Percentiles rank a stretch among this genome's conserved stretches.
Conservation (phyloP, 2,888 invertebrate genomes). For the Caenorhabditis angaria region DNA sequence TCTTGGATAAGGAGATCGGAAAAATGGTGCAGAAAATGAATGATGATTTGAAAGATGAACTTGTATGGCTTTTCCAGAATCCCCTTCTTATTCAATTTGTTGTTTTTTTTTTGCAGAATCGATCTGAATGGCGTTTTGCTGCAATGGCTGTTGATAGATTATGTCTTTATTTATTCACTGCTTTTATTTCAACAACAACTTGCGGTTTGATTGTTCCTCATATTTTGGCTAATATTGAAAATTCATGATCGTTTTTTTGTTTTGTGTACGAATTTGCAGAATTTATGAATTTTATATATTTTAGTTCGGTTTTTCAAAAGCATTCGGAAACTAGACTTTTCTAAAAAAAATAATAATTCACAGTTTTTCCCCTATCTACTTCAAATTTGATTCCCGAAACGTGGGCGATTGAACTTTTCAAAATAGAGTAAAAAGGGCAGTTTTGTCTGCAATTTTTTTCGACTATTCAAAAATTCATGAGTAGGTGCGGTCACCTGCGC, state of each 20-base stretch:
- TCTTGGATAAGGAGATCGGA: constrained; percentile 38
- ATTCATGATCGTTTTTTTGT: too few relatives aligned
- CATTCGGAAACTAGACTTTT: too few relatives aligned
- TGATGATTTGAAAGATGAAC: constrained; percentile 46
- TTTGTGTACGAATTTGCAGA: too few relatives aligned
- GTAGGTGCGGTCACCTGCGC: not conserved
- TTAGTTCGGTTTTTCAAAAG: too few relatives aligned
- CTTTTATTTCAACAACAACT: constrained; percentile 65
- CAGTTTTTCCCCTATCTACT: too few relatives aligned
- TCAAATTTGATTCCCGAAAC: too few relatives aligned
- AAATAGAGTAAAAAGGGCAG: too few relatives aligned
- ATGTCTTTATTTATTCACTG: constrained; percentile 69
- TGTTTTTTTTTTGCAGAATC: constrained; percentile 22
- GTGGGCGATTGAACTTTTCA: too few relatives aligned
- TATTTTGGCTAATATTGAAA: constrained; percentile 57
- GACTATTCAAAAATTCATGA: constrained; percentile 1
- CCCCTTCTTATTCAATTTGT: not conserved
- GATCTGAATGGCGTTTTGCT: constrained; percentile 59
- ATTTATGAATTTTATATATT: too few relatives aligned
- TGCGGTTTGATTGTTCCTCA: constrained; percentile 70
- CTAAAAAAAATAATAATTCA: too few relatives aligned
- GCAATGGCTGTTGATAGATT: constrained; percentile 71
- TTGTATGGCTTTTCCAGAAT: constrained; percentile 21
- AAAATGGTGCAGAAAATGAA: constrained; percentile 46
- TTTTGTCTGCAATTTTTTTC: too few relatives aligned